phyloP scores from a whole-genome alignment of 2,888 invertebrate genomes.

The Protodeltote pygarga region DNA sequence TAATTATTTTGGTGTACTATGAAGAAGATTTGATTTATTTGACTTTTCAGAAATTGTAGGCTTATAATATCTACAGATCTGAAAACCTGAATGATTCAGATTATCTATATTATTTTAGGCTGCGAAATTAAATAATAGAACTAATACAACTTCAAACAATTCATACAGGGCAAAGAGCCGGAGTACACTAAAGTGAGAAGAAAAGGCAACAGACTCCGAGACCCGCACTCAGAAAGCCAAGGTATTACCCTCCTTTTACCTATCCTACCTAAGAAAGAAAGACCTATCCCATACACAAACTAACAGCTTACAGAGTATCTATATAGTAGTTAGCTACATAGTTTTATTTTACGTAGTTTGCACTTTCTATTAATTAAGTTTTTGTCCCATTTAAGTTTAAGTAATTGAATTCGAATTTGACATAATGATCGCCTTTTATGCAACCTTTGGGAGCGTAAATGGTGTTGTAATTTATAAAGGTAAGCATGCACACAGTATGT shows the following conservation, averaged over 20 bases:
- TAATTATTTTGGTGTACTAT: too few species aligned
- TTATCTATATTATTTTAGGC: too few species aligned
- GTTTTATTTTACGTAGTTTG: constrained; percentile 82
- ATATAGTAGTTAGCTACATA: constrained; percentile 80
- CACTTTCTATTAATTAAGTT: constrained; percentile 79
- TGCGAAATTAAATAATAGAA: neutral
- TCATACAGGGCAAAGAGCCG: constrained; percentile 90
- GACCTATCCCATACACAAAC: constrained; percentile 42
- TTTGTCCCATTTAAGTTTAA: constrained; percentile 81
- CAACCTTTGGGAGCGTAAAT: constrained; percentile 86
- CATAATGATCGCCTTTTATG: constrained; percentile 85
- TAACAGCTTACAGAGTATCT: constrained; percentile 65
- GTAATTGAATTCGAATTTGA: constrained; percentile 82
- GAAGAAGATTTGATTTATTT: too few species aligned
- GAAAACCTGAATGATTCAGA: too few species aligned
- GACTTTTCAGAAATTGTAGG: too few species aligned
- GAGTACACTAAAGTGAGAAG: constrained; percentile 94
- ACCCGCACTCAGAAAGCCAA: constrained; percentile 95
- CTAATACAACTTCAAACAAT: neutral
- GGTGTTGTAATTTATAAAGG: constrained; percentile 85
- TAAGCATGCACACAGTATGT: constrained; percentile 85
- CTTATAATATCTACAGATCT: too few species aligned
- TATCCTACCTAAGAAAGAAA: too few species aligned
- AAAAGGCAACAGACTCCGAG: constrained; percentile 92
- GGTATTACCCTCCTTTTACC: constrained; percentile 58